Evolutionary conservation across 2,888 invertebrate species (phyloP).

Genomic region (Scaptomyza flava): DNA sequence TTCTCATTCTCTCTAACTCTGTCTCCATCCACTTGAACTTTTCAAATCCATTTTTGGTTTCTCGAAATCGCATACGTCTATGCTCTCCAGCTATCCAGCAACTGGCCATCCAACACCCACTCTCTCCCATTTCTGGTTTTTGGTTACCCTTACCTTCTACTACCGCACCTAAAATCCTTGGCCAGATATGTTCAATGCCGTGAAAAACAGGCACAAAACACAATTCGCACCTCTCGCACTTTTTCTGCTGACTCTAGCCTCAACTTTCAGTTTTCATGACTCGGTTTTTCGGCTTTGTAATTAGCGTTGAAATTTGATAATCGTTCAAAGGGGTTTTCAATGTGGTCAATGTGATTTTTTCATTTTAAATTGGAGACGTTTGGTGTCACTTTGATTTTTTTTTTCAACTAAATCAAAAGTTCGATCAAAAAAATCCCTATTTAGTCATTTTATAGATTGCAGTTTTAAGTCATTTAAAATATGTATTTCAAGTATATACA

Average conservation of each 20-base stretch:
- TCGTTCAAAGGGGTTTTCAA: background rate
- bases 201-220: slow-evolving; percentile 44
- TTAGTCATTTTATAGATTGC: slow-evolving; percentile 11
- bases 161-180: background rate
- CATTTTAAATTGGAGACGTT: background rate
- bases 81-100: slow-evolving; percentile 36
- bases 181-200: slow-evolving; percentile 36
- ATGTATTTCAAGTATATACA: background rate
- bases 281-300: slow-evolving; percentile 15
- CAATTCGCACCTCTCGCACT: slow-evolving; percentile 58
- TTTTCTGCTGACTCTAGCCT: slow-evolving; percentile 19
- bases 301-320: slow-evolving; percentile 22
- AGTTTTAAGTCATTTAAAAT: slow-evolving; percentile 3
- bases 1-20: background rate
- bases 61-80: slow-evolving; percentile 66
- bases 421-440: background rate
- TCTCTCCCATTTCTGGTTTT: slow-evolving; percentile 15
- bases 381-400: background rate
- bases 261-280: slow-evolving; percentile 32
- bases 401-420: background rate
- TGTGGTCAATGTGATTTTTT: background rate
- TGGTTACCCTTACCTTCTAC: slow-evolving; percentile 1
- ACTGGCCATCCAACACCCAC: slow-evolving; percentile 1
- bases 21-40: slow-evolving; percentile 30
- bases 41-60: slow-evolving; percentile 56